These are phyloP conservation scores for Hydractinia symbiolongicarpus DNA, from an alignment of 30 jellyfish, hydroid and myxozoan species.

Conservation along the genomic window DNA sequence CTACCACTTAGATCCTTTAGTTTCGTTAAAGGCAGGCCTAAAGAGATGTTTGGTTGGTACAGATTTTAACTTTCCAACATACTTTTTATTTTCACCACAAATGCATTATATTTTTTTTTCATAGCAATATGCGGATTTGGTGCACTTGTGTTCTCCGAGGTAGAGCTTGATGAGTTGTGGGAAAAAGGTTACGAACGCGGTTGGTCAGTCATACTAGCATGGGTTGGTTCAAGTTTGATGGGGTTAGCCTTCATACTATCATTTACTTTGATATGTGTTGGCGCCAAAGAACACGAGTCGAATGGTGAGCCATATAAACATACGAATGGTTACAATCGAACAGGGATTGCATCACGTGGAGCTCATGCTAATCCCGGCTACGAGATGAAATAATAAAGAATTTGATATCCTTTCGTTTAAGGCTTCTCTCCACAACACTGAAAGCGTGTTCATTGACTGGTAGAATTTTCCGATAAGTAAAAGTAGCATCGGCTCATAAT, in stretches of 20 bases:
- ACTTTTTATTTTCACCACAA: not conserved
- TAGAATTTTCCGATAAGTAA: too few relatives aligned
- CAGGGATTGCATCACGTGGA: constrained; percentile 1
- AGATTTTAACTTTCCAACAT: too few relatives aligned
- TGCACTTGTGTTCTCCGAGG: constrained; percentile 19
- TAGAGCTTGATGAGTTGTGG: constrained; percentile 5
- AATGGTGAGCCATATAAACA: not conserved
- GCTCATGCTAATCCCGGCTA: constrained; percentile 5
- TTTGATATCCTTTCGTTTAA: not conserved
- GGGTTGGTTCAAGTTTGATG: constrained; percentile 23
- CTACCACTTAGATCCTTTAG: too few relatives aligned
- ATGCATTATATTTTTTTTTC: too few relatives aligned
- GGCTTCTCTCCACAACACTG: too few relatives aligned
- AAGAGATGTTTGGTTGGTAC: too few relatives aligned
- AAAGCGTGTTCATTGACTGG: too few relatives aligned
- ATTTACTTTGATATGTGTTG: not conserved
- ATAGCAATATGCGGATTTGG: constrained; percentile 23
- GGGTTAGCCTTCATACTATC: constrained; percentile 15
- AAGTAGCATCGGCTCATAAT: too few relatives aligned
- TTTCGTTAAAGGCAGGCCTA: too few relatives aligned
- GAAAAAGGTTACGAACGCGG: constrained; percentile 16
- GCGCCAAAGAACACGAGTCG: constrained; percentile 14
- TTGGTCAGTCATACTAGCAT: constrained; percentile 27
- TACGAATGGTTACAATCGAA: not conserved
- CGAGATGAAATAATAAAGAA: not conserved